Evolutionary conservation across 2,113 vertebrate species (phyloP).

Genomic region (Plestiodon gilberti): DNA sequence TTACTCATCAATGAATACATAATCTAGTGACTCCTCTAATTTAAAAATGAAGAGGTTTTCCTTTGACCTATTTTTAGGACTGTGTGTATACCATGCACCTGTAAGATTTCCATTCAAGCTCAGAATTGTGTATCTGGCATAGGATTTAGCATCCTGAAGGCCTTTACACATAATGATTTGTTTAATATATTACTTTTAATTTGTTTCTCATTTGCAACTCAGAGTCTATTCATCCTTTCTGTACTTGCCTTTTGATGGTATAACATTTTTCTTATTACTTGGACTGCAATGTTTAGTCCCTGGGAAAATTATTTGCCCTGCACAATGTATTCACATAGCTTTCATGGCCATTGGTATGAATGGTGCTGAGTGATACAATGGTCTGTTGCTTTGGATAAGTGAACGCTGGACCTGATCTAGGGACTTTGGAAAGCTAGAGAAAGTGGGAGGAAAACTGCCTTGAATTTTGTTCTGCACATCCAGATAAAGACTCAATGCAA

Average conservation of each 20-base stretch:
- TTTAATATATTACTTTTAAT: neutral
- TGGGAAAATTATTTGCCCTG: no score
- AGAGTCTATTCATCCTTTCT: neutral
- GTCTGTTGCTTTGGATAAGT: neutral
- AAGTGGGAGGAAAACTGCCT: neutral
- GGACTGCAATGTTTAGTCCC: no score
- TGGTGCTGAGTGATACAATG: no score
- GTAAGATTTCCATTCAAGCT: neutral
- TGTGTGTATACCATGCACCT: neutral
- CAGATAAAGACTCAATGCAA: neutral
- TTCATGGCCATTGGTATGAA: no score
- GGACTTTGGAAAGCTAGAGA: neutral
- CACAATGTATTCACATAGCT: no score
- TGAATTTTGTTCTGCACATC: neutral
- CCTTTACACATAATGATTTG: neutral
- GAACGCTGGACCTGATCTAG: neutral
- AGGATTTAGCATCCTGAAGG: neutral
- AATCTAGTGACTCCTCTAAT: no score
- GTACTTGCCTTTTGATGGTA: no score
- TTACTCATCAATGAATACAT: no score
- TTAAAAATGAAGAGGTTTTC: neutral
- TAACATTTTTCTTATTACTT: no score
- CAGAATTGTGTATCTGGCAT: neutral
- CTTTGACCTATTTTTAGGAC: neutral
- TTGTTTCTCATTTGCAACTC: neutral